Conservation (phyloP, 2,888 invertebrate genomes). For the Hirtodrosophila confusa region DNA sequence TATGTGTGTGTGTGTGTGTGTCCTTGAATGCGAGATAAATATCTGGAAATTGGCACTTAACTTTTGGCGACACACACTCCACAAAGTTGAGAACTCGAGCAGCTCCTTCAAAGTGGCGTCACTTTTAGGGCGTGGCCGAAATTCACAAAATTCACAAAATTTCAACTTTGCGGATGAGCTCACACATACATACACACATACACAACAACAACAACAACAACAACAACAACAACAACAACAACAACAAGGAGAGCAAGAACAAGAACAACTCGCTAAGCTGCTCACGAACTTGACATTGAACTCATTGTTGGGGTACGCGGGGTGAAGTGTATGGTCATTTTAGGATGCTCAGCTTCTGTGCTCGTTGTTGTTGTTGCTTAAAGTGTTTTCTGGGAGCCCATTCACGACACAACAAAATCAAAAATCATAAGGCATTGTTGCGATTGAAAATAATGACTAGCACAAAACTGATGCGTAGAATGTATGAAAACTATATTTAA, state of each 20-base stretch:
- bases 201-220: no score
- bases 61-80: constrained; percentile 1
- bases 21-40: constrained; percentile 59
- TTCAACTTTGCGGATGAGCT: constrained; percentile 31
- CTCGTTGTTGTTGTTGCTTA: not conserved
- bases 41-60: constrained; percentile 61
- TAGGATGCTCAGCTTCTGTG: not conserved
- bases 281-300: constrained; percentile 74
- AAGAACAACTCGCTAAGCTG: no score
- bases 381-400: not conserved
- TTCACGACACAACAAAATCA: no score
- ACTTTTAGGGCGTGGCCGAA: constrained; percentile 62
- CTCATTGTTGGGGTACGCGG: not conserved
- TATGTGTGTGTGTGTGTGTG: constrained; percentile 23
- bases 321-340: not conserved
- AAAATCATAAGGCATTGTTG: no score
- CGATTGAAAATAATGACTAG: no score
- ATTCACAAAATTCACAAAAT: constrained; percentile 17
- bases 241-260: no score
- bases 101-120: constrained; percentile 47
- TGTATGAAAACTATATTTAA: no score
- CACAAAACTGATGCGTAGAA: no score
- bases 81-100: constrained; percentile 7
- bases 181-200: constrained; percentile 5
- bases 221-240: no score